Conservation (phyloP, 2,113 vertebrate species). For the Clarias batrachus region DNA sequence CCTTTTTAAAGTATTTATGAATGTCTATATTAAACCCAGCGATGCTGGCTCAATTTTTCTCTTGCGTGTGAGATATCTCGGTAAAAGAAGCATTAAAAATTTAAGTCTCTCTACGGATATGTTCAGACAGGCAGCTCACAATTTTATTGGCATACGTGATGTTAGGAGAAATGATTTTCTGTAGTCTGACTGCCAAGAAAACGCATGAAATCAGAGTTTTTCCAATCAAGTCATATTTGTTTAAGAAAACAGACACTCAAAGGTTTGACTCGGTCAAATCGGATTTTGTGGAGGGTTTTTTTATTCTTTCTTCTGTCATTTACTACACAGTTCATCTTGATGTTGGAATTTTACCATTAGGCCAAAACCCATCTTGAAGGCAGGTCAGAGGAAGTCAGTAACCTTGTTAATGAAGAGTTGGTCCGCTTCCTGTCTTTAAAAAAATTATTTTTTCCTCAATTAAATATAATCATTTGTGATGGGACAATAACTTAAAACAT, state of each 20-base stretch:
- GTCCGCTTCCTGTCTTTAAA: background rate
- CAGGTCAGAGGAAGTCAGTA: background rate
- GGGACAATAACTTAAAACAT: background rate
- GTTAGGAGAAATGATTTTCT: constrained; percentile 11
- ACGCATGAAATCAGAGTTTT: constrained; percentile 11
- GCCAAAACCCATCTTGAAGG: background rate
- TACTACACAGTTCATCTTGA: background rate
- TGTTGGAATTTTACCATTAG: constrained; percentile 13
- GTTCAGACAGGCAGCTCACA: constrained; percentile 27
- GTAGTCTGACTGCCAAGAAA: constrained; percentile 9
- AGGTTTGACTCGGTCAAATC: background rate
- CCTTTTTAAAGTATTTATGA: constrained; percentile 54
- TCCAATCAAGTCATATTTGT: constrained; percentile 17
- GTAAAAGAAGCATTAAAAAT: constrained; percentile 49
- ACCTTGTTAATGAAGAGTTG: background rate
- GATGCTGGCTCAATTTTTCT: constrained; percentile 39
- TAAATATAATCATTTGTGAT: background rate
- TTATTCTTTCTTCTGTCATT: background rate
- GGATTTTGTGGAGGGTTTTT: background rate
- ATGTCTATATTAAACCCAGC: constrained; percentile 51
- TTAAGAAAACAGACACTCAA: constrained; percentile 5
- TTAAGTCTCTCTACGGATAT: constrained; percentile 20
- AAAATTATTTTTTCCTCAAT: background rate
- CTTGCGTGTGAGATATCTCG: constrained; percentile 23
- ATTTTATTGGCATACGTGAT: constrained; percentile 21